Base-by-base conservation (phyloP, 1,140 invertebrate genomes). In the Brachionus rubens region DNA sequence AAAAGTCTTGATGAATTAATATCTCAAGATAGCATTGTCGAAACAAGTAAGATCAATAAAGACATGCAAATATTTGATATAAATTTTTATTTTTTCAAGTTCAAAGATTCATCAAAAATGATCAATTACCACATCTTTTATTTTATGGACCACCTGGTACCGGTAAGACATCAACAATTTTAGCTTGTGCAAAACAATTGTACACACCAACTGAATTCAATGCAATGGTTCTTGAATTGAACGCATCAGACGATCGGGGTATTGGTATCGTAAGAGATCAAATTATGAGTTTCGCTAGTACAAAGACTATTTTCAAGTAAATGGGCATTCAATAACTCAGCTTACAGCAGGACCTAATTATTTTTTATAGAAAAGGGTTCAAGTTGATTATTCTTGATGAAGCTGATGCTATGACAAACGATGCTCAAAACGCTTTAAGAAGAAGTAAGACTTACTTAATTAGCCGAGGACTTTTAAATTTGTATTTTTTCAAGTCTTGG, bases 321-420 rank as follows among this genome's bases (percentile, higher is more conserved):
- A 79, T 78, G n/a, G 36, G 24, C 9, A 77, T 76, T 68, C n/a
- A n/a, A n/a, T n/a, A n/a, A n/a, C n/a, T n/a, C n/a, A n/a, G n/a
- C n/a, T n/a, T n/a, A n/a, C n/a, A n/a, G n/a, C n/a, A n/a, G n/a
- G n/a, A n/a, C n/a, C n/a, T n/a, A n/a, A n/a, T n/a, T n/a, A n/a
- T n/a, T n/a, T n/a, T n/a, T n/a, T n/a, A n/a, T n/a, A 86, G 84
- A 54, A 90, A 90, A 68, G 91, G 92, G 3, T 95, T 93, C 78
- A 99, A 99, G 84, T 86, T 99, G 12, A 93, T 99, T 48, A 98
- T 99, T 79, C 85, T 99, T 10, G 97, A 99, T 89, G 97, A 99
- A 88, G 96, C 96, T 9, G 97, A 99, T 89, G 94, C 96, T 1
- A 99, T 99, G 97, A 99, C 97, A 2, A 92, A 94, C 82, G 96